A percentile compares a stretch with the other conserved stretches of the same genome.
phyloP scores from a whole-genome alignment of 2,888 invertebrate species.

The Cantharis rufa region DNA sequence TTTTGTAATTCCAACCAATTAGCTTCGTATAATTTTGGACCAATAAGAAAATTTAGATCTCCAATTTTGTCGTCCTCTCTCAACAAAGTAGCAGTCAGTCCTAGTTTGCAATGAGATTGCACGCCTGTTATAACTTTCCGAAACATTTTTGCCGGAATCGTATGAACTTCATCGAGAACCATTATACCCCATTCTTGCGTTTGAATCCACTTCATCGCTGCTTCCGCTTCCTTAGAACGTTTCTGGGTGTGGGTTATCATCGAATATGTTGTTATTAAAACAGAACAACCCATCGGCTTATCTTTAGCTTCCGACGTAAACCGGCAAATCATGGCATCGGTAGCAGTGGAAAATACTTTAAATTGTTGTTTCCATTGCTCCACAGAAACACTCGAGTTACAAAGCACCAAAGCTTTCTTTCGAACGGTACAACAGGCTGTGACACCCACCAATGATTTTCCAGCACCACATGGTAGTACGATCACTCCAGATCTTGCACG shows the following conservation, averaged over 20 bases:
- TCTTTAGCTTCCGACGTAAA: slow-evolving; percentile 96
- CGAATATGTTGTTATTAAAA: slow-evolving; percentile 92
- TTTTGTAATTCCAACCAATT: too few species aligned
- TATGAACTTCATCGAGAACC: slow-evolving; percentile 98
- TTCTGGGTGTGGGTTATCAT: slow-evolving; percentile 48
- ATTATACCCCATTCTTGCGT: too few species aligned
- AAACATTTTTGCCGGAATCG: slow-evolving; percentile 99
- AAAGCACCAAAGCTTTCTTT: slow-evolving; percentile 91
- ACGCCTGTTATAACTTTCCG: slow-evolving; percentile 64
- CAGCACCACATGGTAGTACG: slow-evolving; percentile 95
- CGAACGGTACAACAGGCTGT: slow-evolving; percentile 99
- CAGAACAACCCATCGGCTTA: slow-evolving; percentile 92
- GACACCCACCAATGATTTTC: slow-evolving; percentile 91
- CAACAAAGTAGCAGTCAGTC: slow-evolving; percentile 84
- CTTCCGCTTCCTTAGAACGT: slow-evolving; percentile 97
- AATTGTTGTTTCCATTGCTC: slow-evolving; percentile 93
- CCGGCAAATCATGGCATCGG: slow-evolving; percentile 90
- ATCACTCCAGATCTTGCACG: slow-evolving; percentile 89
- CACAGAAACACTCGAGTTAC: slow-evolving; percentile 98
- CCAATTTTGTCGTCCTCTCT: too few species aligned
- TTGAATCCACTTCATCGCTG: slow-evolving; percentile 85
- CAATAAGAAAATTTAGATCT: too few species aligned
- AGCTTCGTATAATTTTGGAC: too few species aligned
- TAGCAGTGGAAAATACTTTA: too few species aligned
- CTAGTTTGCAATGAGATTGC: slow-evolving; percentile 96